A percentile compares a stretch with the other conserved stretches of the same genome.
Conservation (phyloP, 2,797 vertebrate genomes). For the Psittacula echo region DNA sequence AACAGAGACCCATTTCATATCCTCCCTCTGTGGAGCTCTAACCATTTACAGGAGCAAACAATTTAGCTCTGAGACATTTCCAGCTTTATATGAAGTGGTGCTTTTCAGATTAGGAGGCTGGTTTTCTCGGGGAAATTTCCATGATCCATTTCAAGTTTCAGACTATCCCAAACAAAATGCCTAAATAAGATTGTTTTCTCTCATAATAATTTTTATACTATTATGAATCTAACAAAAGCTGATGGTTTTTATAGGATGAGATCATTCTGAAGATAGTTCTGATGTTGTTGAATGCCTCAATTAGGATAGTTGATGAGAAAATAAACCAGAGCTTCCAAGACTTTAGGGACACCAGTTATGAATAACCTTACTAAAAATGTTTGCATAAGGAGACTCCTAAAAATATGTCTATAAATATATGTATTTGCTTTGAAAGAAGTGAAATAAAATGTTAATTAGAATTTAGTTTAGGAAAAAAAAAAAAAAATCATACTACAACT, state of each 20-base stretch:
- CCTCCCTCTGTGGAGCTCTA: not conserved
- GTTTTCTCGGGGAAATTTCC: not conserved
- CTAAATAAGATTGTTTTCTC: not conserved
- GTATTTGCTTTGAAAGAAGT: not conserved
- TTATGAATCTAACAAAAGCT: not conserved
- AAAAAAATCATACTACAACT: not conserved
- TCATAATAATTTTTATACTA: not conserved
- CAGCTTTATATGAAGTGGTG: not conserved
- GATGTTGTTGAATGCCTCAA: not conserved
- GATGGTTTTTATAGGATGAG: not conserved
- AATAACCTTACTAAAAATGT: not conserved
- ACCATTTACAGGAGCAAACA: slow-evolving; percentile 6
- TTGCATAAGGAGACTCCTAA: not conserved
- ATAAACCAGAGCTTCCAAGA: slow-evolving; percentile 1
- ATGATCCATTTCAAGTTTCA: not conserved
- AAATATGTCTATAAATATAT: not conserved
- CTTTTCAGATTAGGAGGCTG: not conserved
- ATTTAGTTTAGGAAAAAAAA: not conserved
- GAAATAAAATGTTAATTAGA: not conserved
- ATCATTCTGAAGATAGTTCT: not conserved
- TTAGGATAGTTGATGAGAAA: not conserved
- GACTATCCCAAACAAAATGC: not conserved
- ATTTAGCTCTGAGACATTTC: not conserved
- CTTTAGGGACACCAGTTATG: not conserved
- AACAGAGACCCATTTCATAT: slow-evolving; percentile 26